phyloP scores from a whole-genome alignment of 2,888 invertebrate genomes.

The Macrosiphum euphorbiae region DNA sequence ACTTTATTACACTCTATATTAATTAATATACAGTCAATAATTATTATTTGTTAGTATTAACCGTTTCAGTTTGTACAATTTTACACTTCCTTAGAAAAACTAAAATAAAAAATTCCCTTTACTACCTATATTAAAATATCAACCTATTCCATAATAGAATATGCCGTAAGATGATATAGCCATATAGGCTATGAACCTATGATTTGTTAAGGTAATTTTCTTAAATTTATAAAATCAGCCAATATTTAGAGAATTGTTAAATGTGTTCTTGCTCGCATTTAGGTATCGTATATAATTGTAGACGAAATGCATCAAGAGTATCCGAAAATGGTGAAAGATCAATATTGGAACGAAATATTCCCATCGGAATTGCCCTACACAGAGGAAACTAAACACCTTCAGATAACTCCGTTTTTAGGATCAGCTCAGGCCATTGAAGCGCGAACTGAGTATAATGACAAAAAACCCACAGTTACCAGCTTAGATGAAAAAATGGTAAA shows the following conservation, averaged over 20 bases:
- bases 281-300: slow-evolving; percentile 71
- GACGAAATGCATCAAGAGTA: slow-evolving; percentile 71
- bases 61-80: background rate
- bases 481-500: background rate
- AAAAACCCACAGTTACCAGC: background rate
- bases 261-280: background rate
- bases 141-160: background rate
- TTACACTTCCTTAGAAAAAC: background rate
- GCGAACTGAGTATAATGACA: slow-evolving; percentile 61
- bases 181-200: background rate
- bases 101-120: background rate
- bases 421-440: slow-evolving; percentile 69
- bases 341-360: slow-evolving; percentile 71
- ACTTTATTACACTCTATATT: background rate
- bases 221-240: background rate
- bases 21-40: background rate
- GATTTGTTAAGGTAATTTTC: background rate
- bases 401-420: slow-evolving; percentile 71
- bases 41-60: background rate
- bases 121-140: background rate
- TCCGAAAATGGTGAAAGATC: slow-evolving; percentile 70
- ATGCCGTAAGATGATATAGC: background rate
- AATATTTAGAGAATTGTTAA: background rate
- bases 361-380: slow-evolving; percentile 71
- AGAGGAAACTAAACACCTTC: slow-evolving; percentile 71